Evolutionary conservation across 2,888 invertebrate genomes (phyloP), one percentile per base, ranked within the genome.

Genomic region (Omphaloscelis lunosa): DNA sequence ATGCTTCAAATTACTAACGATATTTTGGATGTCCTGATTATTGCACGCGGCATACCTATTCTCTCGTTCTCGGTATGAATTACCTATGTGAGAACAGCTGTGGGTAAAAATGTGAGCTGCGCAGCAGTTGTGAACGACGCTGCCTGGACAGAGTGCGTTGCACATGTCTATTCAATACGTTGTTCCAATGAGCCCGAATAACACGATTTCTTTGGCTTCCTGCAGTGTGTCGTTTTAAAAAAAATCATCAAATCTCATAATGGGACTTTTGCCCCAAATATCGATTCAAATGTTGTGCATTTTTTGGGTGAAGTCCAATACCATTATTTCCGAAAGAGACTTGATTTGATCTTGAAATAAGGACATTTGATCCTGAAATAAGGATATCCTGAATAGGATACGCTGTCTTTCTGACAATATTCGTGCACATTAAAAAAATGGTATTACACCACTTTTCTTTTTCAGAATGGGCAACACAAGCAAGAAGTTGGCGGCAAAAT

Each of bases 401-500:
- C 17, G 17, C 23, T 70, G n/a, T 29, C 5, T 27, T 15, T n/a
- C 29, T 45, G n/a, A 7, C 34, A 71, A 63, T 29, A 65, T 48
- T 15, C 65, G 1, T 9, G 39, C 66, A 66, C 3, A 39, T 27
- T 66, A n/a, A n/a, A n/a, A n/a, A n/a, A n/a, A n/a, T n/a, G n/a
- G n/a, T n/a, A 23, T 41, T 41, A 61, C 20, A 41, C 5, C 2
- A 27, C 1, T 0, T 20, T 75, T 62, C 67, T 67, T 78, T 93
- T 79, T 83, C 82, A 96, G 95, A 86, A 97, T 97, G 97, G 97
- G 97, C 75, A 97, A 97, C 92, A 97, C 97, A 83, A 97, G 97
- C 89, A 97, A 97, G 91, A 97, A 97, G 91, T 90, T 97, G 79
- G 97, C 97, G 34, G 97, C 97, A 68, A 97, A 97, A 93, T 97